Conservation (phyloP, 2,797 vertebrate genomes). For the Sebastes steindachneri region DNA sequence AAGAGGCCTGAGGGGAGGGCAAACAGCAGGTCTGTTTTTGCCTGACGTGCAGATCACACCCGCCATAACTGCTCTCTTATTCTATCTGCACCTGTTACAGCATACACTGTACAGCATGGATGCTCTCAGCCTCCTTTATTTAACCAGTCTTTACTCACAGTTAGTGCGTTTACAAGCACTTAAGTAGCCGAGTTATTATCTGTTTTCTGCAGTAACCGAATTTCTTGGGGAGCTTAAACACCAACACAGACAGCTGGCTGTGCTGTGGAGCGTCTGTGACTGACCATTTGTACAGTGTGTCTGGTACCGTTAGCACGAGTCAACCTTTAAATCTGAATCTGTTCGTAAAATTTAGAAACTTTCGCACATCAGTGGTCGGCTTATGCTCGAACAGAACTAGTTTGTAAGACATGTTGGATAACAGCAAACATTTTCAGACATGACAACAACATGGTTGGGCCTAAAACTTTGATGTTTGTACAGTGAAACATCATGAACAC, state of each 20-base stretch:
- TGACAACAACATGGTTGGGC: too few relatives aligned
- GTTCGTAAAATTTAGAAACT: not conserved
- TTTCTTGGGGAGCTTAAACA: constrained; percentile 4
- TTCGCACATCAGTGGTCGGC: not conserved
- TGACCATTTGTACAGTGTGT: not conserved
- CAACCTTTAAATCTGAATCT: not conserved
- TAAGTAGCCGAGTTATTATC: constrained; percentile 12
- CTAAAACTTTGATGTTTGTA: too few relatives aligned
- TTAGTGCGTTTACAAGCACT: constrained; percentile 30
- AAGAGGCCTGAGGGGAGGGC: constrained; percentile 49
- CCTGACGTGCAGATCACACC: constrained; percentile 42
- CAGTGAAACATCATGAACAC: too few relatives aligned
- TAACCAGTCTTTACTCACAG: constrained; percentile 34
- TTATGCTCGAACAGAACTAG: not conserved
- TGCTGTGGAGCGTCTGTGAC: not conserved
- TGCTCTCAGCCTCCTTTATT: constrained; percentile 11
- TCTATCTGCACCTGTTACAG: constrained; percentile 52
- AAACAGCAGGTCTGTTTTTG: constrained; percentile 56
- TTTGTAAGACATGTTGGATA: too few relatives aligned
- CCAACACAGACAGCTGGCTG: not conserved
- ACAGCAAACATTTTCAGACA: not conserved
- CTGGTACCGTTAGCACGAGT: not conserved
- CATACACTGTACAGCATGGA: not conserved
- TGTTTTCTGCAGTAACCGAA: not conserved
- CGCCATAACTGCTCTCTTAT: constrained; percentile 21